Base-by-base conservation (phyloP, 2,113 vertebrate species). In the Hemichromis elongatus region DNA sequence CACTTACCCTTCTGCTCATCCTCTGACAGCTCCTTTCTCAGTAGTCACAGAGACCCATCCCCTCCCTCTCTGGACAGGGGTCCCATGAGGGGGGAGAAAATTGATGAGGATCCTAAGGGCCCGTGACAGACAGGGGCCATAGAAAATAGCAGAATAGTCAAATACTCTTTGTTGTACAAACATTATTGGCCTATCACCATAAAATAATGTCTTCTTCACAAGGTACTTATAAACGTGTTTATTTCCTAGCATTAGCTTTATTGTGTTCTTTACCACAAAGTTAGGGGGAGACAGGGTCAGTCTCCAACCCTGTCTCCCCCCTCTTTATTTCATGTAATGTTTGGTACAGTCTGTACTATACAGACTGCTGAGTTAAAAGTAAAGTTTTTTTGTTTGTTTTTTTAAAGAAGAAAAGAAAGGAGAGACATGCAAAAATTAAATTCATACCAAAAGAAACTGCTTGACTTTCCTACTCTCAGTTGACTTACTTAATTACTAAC, bases 91-190 rank as follows among this genome's bases (percentile, higher is more conserved):
- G 30, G 5, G 18, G 30, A 63, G 59, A 63, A 63, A 63, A 35
- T 63, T 63, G 30, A 59, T 30, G 28, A 63, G 1, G 1, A 63
- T 63, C 35, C 30, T 35, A 35, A 1, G 0, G 0, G 6, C 18
- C 30, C 0, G 1, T 63, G 18, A 12, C 12, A n/a, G 10, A 2
- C 59, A 63, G 0, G 6, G 10, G 30, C 30, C 30, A 35, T 63
- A 63, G 30, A 63, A 63, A 33, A 33, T 33, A 63, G 59, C 19
- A 35, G n/a, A 63, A 35, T 6, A 35, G 30, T 35, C 0, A 35
- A 63, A 63, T 35, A n/a, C 59, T 35, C 35, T 35, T 30, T 61
- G 30, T 63, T n/a, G 33, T 33, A 33, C 19, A 63, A 63, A 63
- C 35, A 63, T 4, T 7, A 63, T 63, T 35, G 0, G 30, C 18